Evolutionary conservation across 2,797 vertebrate genomes (phyloP), one percentile per base, ranked within the genome.

Genomic region (Pempheris klunzingeri): DNA sequence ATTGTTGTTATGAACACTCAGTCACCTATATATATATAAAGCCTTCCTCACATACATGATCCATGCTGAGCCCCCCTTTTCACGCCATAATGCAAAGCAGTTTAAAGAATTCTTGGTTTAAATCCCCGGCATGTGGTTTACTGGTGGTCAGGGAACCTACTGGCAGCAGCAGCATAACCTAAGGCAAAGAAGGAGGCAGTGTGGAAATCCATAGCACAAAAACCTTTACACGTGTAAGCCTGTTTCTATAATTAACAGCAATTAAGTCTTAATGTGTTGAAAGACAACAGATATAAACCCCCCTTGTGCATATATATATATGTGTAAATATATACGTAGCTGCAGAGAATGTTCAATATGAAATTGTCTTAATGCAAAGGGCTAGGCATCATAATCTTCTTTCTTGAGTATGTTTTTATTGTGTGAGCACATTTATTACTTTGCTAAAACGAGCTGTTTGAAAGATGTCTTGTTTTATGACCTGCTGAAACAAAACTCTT

Each of bases 31-130:
- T 0, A 32, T 39, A 24, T n/a, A n/a, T n/a, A 49, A 71, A 30
- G 32, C 18, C 15, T 67, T 66, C 46, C 64, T 54, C 43, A 59
- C n/a, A 50, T n/a, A 43, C 47, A 26, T 64, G 78, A 81, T 78
- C 77, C 59, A 64, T 75, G 49, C 54, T 78, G 54, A 81, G 49
- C 65, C 10, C 32, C 41, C 34, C 55, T 68, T 86, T 87, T 88
- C 36, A 80, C 68, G 47, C 43, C 50, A 54, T 70, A 74, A 72
- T 63, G 70, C 66, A 88, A 89, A 88, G 84, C 69, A 87, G 77
- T 79, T 89, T 89, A 49, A 84, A 79, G 58, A 66, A 74, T 83
- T 78, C 76, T 54, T 74, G 26, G 4, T 69, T 85, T 80, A 81
- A n/a, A 84, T 87, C 74, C 66, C 24, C 63, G 47, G 78, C 72